Base-by-base conservation (phyloP, 30 jellyfish, hydroid and myxozoan species). In the Calvadosia cruxmelitensis region DNA sequence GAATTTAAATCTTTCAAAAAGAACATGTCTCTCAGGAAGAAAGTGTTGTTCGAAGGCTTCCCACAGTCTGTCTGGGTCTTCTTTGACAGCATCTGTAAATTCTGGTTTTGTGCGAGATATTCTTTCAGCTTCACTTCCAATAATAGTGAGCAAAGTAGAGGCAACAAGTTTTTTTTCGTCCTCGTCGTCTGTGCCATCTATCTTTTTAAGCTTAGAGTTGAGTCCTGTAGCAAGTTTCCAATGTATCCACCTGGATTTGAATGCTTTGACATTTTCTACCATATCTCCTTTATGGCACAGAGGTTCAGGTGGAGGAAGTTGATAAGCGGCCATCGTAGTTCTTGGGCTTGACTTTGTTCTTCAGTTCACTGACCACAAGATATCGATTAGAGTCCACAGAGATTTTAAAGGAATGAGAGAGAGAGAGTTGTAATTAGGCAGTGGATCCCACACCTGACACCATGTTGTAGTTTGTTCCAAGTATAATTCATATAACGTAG, bases 371-470 rank as follows among this genome's bases (percentile, higher is more conserved):
- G 57, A 42, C 15, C 20, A 42, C 15, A 20, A 5, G 10, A 5
- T 10, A 42, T 42, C 20, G 10, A 5, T 5, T 42, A 5, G 57
- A 42, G 57, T 42, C 20, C 20, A 20, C 10, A 20, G 10, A 42
- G 57, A 5, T 42, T 42, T n/a, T n/a, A n/a, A n/a, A n/a, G n/a
- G n/a, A n/a, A n/a, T n/a, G n/a, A n/a, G n/a, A n/a, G 57, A 5
- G 57, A 42, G 57, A 42, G 15, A 5, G 57, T 20, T 42, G 20
- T 42, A 42, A 42, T 5, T 10, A 42, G 57, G 57, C 57, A 42
- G 57, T 42, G 57, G 57, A 42, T 20, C 57, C 57, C 57, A 42
- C 57, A 5, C 20, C 57, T 42, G 57, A 42, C 57, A 42, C 57
- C 57, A 42, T 42, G 57, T 42, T 42, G 57, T 42, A 42, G 20